These are phyloP conservation scores for Lampris incognitus DNA, from an alignment of 2,113 vertebrate species.

Conservation along the genomic window DNA sequence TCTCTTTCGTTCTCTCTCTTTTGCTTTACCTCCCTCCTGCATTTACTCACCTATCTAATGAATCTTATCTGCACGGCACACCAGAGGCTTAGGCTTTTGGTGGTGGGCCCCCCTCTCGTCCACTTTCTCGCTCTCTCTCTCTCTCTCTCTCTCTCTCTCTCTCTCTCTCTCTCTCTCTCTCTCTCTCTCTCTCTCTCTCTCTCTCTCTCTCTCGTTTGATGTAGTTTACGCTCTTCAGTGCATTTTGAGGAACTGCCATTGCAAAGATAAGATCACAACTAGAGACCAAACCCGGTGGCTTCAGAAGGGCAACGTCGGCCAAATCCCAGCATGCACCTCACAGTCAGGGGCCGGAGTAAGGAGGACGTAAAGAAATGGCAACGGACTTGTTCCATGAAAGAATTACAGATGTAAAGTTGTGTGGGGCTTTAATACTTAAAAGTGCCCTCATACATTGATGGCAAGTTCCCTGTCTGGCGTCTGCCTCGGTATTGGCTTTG, in stretches of 20 bases:
- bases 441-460: slow-evolving; percentile 59
- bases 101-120: slow-evolving; percentile 69
- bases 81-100: slow-evolving; percentile 77
- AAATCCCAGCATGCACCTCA: slow-evolving; percentile 40
- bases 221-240: slow-evolving; percentile 60
- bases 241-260: slow-evolving; percentile 69
- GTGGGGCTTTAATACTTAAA: slow-evolving; percentile 62
- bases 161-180: background rate
- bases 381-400: slow-evolving; percentile 65
- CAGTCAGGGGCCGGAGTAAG: slow-evolving; percentile 30
- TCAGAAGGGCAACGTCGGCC: slow-evolving; percentile 57
- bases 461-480: slow-evolving; percentile 52
- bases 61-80: slow-evolving; percentile 80
- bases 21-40: slow-evolving; percentile 57
- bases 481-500: slow-evolving; percentile 68
- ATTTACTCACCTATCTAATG: slow-evolving; percentile 79
- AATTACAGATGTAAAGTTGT: slow-evolving; percentile 58
- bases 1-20: slow-evolving; percentile 43
- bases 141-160: slow-evolving; percentile 7
- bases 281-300: slow-evolving; percentile 56
- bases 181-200: slow-evolving; percentile 41
- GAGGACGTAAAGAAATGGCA: slow-evolving; percentile 50
- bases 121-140: slow-evolving; percentile 8
- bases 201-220: slow-evolving; percentile 55
- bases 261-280: slow-evolving; percentile 67